Base-by-base conservation (phyloP, 2,113 vertebrate genomes). In the Hemichromis elongatus region DNA sequence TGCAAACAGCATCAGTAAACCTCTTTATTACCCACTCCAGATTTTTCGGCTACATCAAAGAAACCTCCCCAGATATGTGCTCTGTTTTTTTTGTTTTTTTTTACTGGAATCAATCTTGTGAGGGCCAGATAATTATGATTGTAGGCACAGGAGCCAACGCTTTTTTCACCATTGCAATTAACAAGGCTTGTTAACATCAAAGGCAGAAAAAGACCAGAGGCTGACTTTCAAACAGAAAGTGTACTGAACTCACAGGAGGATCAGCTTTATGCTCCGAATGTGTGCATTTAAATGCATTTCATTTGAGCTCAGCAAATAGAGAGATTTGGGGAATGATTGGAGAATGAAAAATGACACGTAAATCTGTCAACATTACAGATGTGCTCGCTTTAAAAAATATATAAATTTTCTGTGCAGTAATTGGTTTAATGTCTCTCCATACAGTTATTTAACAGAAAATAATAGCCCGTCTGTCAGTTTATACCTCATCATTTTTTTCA, bases 121-220 rank as follows among this genome's bases (percentile, higher is more conserved):
- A 81, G 59, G 82, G 79, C 50, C 59, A 24, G 83, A 86, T 93
- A 90, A 93, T 90, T 88, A 90, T 86, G 88, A 77, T 86, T 24
- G 79, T 35, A 54, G 70, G 84, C 70, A 63, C 80, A 79, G 78
- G 84, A 91, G 84, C 82, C 80, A 84, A 59, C 18, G 61, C 57
- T 86, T 78, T 78, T 87, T 89, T 83, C 73, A 80, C 81, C 53
- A 4, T 59, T 55, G 86, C 86, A 90, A 93, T 94, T 93, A 92
- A 89, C 80, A 82, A 91, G 80, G 45, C 83, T 92, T 91, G 88
- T 93, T 92, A 92, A 88, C 91, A 94, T 94, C 92, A 94, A 94
- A 94, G 89, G 42, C 54, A 55, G 70, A 37, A 84, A 86, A 90
- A 83, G 80, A 89, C 81, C 89, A 82, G 66, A 80, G 86, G 88